Evolutionary conservation across 1,140 invertebrate genomes (phyloP), one percentile per base, ranked within the genome.

Genomic region (Formica selysi): DNA sequence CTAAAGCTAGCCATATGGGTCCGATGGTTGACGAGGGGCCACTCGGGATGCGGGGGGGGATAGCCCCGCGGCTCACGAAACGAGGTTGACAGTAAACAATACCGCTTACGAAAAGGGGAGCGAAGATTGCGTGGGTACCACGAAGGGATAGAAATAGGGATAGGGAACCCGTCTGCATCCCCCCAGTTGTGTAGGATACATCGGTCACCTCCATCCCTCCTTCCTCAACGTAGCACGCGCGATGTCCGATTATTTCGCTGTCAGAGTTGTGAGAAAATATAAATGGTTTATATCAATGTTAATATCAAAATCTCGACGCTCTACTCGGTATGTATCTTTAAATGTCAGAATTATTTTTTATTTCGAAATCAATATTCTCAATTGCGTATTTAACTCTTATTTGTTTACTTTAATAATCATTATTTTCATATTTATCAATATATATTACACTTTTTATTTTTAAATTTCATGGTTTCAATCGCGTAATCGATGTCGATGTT

Each of bases 41-140:
- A 87, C 26, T 70, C 57, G 71, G 32, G 64, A 44, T 38, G 19
- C 62, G 86, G 13, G 26, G 26, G 26, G 78, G 57, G 57, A 41
- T 11, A 19, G 13, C 29, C 22, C 32, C 51, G 54, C 13, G 19
- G 22, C 3, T 38, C 38, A 62, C 67, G 67, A 64, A 81, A 78
- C 57, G 85, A 70, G 38, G 65, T 76, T 85, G 84, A 83, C 62
- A 65, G 67, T 89, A 90, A 89, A 90, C 89, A 89, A 89, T 90
- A 87, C 79, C 32, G 85, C 68, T 59, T 76, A 87, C 89, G 74
- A 73, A 80, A 89, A 68, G 88, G 76, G 74, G 79, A 87, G 48
- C 41, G n/a, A 83, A 64, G 68, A 73, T 81, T 73, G 54, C 54
- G 67, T 73, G 41, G 73, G 57, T 16, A n/a, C 48, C 16, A 13